Evolutionary conservation across 2,113 vertebrate species (phyloP).

Genomic region (Oreochromis spilurus): DNA sequence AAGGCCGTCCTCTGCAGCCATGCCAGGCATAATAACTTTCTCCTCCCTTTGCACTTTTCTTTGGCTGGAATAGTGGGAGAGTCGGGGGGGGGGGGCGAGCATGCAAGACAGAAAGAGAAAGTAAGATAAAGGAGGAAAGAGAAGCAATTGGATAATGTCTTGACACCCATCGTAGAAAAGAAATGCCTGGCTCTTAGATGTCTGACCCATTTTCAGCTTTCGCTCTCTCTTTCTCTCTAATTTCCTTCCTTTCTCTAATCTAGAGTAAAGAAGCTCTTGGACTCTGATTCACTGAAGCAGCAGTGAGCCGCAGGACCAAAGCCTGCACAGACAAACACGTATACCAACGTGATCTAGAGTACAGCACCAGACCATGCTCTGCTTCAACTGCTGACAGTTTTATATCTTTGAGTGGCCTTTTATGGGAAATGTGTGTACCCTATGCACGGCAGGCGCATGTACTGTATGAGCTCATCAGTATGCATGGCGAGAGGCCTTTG

Average conservation of each 20-base stretch:
- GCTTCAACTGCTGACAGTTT: background rate
- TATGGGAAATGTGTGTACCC: background rate
- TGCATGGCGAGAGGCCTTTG: slow-evolving; percentile 17
- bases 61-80: background rate
- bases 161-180: slow-evolving; percentile 22
- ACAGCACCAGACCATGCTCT: background rate
- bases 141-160: slow-evolving; percentile 20
- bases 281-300: background rate
- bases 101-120: background rate
- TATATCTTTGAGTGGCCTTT: background rate
- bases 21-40: slow-evolving; percentile 59
- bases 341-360: background rate
- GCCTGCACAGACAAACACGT: background rate
- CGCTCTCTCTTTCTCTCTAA: background rate
- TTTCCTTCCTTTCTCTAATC: slow-evolving; percentile 32
- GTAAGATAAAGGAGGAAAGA: background rate
- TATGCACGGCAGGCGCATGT: background rate
- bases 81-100: background rate
- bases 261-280: slow-evolving; percentile 9
- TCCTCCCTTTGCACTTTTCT: slow-evolving; percentile 28
- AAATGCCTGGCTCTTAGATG: slow-evolving; percentile 43
- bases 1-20: slow-evolving; percentile 44
- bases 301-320: background rate
- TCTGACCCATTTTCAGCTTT: slow-evolving; percentile 60
- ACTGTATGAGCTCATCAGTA: background rate